A percentile compares a stretch with the other conserved stretches of the same genome.
phyloP scores from a whole-genome alignment of 1,140 invertebrate genomes.

The Drosophila jambulina region DNA sequence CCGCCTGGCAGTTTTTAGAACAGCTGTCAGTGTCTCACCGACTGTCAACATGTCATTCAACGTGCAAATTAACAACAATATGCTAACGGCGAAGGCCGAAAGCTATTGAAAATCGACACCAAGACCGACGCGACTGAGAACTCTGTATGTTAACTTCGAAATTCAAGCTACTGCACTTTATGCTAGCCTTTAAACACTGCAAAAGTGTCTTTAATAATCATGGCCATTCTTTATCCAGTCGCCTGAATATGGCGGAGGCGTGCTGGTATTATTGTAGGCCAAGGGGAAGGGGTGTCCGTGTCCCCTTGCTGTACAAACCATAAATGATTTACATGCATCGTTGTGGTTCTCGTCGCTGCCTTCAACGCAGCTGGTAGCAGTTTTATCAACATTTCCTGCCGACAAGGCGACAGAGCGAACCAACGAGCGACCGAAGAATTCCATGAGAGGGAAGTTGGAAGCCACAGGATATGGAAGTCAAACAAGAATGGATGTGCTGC shows the following conservation, averaged over 20 bases:
- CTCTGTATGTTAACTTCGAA: neutral
- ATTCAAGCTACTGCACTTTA: neutral
- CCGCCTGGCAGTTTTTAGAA: constrained; percentile 7
- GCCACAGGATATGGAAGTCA: constrained; percentile 71
- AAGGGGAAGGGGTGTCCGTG: neutral
- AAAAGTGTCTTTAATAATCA: constrained; percentile 1
- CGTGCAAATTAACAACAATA: constrained; percentile 14
- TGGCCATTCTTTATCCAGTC: constrained; percentile 2
- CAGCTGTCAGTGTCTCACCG: constrained; percentile 15
- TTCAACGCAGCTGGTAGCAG: constrained; percentile 55
- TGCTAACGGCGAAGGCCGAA: neutral
- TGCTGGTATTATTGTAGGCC: neutral
- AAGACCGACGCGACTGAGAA: neutral
- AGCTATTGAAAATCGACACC: neutral
- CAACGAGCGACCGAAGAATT: constrained; percentile 16
- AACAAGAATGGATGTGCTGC: constrained; percentile 42
- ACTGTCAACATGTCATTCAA: constrained; percentile 18
- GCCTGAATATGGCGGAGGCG: constrained; percentile 3
- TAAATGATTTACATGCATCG: constrained; percentile 54
- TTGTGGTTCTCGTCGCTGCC: constrained; percentile 42
- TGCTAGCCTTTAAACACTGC: neutral
- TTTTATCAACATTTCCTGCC: constrained; percentile 75
- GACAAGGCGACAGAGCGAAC: constrained; percentile 31
- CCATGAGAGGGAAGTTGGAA: constrained; percentile 58
- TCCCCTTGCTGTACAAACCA: constrained; percentile 14